phyloP scores from a whole-genome alignment of 2,797 vertebrate species.

The Pseudochirops cupreus region DNA sequence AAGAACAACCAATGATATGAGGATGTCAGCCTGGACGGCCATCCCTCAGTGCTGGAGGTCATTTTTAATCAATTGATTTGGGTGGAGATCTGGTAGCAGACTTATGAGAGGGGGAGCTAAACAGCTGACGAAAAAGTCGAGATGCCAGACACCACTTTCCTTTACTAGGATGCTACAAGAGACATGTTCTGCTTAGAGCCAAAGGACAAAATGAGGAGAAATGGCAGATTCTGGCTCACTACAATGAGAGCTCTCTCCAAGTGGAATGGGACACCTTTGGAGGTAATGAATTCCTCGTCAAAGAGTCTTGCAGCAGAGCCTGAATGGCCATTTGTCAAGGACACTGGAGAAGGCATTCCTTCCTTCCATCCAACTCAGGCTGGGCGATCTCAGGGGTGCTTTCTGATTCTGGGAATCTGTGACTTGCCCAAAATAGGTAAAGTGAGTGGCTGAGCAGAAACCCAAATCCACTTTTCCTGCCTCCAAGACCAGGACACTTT shows the following conservation, averaged over 20 bases:
- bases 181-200: not conserved
- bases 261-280: not conserved
- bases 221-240: not conserved
- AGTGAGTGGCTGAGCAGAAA: not conserved
- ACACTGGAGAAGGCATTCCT: not conserved
- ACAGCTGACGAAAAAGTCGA: fast-evolving
- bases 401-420: not conserved
- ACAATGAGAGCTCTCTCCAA: not conserved
- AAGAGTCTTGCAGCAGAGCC: not conserved
- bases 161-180: not conserved
- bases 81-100: not conserved
- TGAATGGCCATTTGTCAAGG: not conserved
- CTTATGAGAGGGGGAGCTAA: not conserved
- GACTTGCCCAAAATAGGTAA: not conserved
- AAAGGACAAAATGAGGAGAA: not conserved
- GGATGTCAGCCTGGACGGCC: not conserved
- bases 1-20: not conserved
- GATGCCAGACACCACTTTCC: not conserved
- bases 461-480: not conserved
- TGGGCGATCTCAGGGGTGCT: not conserved
- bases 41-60: not conserved
- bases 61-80: not conserved
- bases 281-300: not conserved
- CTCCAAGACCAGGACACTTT: not conserved
- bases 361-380: not conserved